These are phyloP conservation scores for Tridacna gigas DNA, from an alignment of 2,888 invertebrate genomes.

Conservation along the genomic window DNA sequence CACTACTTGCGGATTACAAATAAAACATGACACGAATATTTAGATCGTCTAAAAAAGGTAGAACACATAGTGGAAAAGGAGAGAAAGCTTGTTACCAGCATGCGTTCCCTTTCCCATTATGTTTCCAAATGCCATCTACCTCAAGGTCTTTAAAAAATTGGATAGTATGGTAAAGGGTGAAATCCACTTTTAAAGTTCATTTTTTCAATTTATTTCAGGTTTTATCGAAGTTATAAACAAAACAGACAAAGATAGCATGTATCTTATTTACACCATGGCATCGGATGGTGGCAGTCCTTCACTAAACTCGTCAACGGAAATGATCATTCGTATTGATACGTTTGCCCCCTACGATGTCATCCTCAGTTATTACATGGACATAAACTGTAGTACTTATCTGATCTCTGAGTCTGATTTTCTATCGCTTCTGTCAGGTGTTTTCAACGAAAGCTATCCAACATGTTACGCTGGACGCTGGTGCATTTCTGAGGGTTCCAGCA, in stretches of 20 bases:
- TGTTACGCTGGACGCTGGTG: constrained; percentile 74
- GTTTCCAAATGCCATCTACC: no score
- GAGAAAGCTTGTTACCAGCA: no score
- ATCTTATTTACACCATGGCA: constrained; percentile 42
- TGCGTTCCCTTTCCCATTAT: no score
- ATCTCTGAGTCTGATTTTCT: constrained; percentile 64
- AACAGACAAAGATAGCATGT: constrained; percentile 35
- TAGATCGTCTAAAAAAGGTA: no score
- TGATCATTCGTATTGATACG: constrained; percentile 75
- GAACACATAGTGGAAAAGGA: no score
- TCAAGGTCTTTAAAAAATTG: no score
- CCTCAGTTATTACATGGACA: constrained; percentile 63
- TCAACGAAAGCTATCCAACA: constrained; percentile 59
- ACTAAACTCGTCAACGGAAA: constrained; percentile 60
- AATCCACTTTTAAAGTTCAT: no score
- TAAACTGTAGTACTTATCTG: constrained; percentile 64
- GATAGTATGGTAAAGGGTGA: no score
- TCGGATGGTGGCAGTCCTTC: constrained; percentile 70
- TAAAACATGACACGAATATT: no score
- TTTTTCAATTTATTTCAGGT: constrained; percentile 49
- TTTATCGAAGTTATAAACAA: constrained; percentile 56
- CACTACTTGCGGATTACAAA: no score
- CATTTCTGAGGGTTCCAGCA: constrained; percentile 53
- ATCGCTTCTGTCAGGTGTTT: constrained; percentile 66
- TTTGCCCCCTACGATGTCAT: constrained; percentile 68